Base-by-base conservation (phyloP, 2,888 invertebrate genomes). In the Ephialtes manifestator region DNA sequence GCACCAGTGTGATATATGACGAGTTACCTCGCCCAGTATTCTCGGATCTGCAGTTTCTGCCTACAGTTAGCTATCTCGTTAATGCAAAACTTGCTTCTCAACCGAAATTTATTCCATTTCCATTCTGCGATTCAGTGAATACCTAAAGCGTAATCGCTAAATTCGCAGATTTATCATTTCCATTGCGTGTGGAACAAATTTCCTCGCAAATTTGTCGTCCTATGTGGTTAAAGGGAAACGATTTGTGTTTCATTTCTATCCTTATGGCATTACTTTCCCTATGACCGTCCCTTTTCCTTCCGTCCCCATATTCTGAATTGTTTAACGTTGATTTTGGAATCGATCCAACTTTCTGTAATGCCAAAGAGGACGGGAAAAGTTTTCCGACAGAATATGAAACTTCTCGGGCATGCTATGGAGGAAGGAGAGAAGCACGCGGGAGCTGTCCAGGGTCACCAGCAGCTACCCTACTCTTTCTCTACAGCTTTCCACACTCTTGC, bases 291-390 rank as follows among this genome's bases (percentile, higher is more conserved):
- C 0, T 63, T 15, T n/a, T 60, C 35, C 35, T 35, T 63, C n/a
- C 35, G n/a, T 24, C 15, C 7, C 4, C 28, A 39, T 10, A 13
- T 39, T 39, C 24, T 13, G 31, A 46, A 51, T 63, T 53, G 51
- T 39, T 65, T 48, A 51, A 65, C 76, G 65, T 53, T 76, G 63
- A 75, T 51, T 65, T 53, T 76, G 76, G 65, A 76, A 76, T 76
- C 39, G 51, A 65, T 65, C 65, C 65, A 65, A 65, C 63, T 39
- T 35, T 39, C 51, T 20, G 48, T 76, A 53, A 51, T 24, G 18
- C 48, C 35, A 48, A 18, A 51, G 63, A 24, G 24, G 20, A 35
- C 51, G 76, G 63, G 48, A 48, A 65, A 76, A 76, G 51, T 75
- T 76, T 76, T 39, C 18, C 53, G 65, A 51, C 65, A 43, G 18